A percentile compares a stretch with the other conserved stretches of the same genome.
phyloP scores from a whole-genome alignment of 2,797 vertebrate genomes.

The Sus cebifrons region DNA sequence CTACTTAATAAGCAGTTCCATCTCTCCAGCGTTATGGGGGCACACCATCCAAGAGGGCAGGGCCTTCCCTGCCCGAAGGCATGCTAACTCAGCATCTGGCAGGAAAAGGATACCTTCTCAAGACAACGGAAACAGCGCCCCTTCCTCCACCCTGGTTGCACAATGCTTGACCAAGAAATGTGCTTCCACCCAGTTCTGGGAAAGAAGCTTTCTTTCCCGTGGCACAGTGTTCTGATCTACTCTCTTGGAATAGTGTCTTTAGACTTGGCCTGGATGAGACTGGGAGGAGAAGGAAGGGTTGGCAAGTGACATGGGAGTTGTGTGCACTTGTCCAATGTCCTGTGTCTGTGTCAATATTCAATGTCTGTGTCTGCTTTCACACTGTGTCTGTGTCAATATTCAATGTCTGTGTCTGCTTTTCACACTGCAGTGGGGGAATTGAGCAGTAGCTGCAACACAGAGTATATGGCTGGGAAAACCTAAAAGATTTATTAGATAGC shows the following conservation, averaged over 20 bases:
- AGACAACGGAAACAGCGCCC: constrained; percentile 66
- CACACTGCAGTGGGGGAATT: not conserved
- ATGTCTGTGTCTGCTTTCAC: not conserved
- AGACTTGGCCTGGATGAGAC: not conserved
- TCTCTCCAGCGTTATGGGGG: not conserved
- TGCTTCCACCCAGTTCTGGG: constrained; percentile 83
- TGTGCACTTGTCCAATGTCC: not conserved
- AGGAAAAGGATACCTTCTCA: constrained; percentile 53
- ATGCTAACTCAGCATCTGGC: constrained; percentile 77
- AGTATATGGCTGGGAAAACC: not conserved
- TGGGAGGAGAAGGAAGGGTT: not conserved
- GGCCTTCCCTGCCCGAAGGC: constrained; percentile 20
- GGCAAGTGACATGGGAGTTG: not conserved
- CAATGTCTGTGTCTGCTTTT: not conserved
- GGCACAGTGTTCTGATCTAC: not conserved
- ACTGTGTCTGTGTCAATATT: no score
- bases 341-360: no score
- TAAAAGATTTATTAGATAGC: not conserved
- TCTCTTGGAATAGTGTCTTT: not conserved
- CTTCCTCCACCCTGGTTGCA: constrained; percentile 79
- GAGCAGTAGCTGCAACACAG: not conserved
- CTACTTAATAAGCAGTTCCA: not conserved
- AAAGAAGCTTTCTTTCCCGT: constrained; percentile 62
- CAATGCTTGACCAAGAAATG: constrained; percentile 79
- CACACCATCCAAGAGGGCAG: not conserved